Evolutionary conservation across 1,140 invertebrate species (phyloP), one percentile per base, ranked within the genome.

Genomic region (Arctopsyche grandis): DNA sequence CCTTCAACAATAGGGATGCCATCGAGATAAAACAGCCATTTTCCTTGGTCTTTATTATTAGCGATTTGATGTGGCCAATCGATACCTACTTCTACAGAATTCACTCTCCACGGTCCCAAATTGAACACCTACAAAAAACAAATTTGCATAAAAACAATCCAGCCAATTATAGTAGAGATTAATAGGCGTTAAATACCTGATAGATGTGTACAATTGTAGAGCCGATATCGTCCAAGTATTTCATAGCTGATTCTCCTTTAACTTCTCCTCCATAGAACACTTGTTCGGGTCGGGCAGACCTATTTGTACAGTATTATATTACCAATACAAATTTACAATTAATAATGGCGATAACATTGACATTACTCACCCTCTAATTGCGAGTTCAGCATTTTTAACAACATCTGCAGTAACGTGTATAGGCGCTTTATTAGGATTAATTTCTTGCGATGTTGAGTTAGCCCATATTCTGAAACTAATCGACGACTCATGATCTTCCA

Each of bases 1-100:
- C 93, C 91, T 87, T 94, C 92, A 21, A 96, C 90, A 58, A 89
- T 90, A 9, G 96, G 96, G 5, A 90, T 83, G 79, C 93, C 92
- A 86, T 97, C 96, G 56, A 97, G 89, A 85, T 98, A 98, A 0
- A 98, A 88, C 10, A 98, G 88, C 93, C 97, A 97, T 86, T 98
- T 98, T 56, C 95, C 95, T 83, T 93, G 89, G 12, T 89, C 85
- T 82, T 92, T 92, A 14, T 93, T 91, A 83, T 93, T 95, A 21
- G 93, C 92, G 0, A 98, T 92, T 88, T 98, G 95, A 84, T 94
- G 93, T 0, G 97, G 97, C 97, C 97, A 98, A 0, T 91, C 90
- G 78, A 99, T 94, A 26, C 90, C 88, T n/a, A 99, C 92, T 83
- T 93, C 91, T 0, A 98, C 89, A 38, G 91, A 90, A 7, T 92